Percentiles rank a stretch among this genome's conserved stretches.
Evolutionary conservation across 23 tunicate species (phyloP).

Genomic region (Corella eumyota): DNA sequence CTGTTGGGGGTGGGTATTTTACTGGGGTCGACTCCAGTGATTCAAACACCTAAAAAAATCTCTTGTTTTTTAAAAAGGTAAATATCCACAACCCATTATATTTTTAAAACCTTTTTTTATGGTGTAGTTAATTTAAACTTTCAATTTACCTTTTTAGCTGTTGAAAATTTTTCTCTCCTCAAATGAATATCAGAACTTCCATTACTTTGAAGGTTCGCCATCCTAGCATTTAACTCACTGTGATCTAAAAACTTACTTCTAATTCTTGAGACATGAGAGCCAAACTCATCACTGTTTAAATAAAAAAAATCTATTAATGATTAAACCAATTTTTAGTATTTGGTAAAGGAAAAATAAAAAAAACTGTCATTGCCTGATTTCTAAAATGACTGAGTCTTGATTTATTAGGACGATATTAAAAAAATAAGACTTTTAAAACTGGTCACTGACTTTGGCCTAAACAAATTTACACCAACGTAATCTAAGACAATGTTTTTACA

Average conservation of each 20-base stretch:
- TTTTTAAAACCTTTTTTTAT: neutral
- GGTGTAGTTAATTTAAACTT: neutral
- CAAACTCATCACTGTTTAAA: constrained; percentile 22
- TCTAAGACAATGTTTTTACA: no score
- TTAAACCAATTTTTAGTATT: no score
- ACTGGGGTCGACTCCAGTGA: constrained; percentile 27
- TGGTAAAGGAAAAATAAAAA: no score
- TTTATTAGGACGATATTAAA: no score
- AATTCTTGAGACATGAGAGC: constrained; percentile 67
- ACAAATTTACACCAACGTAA: no score
- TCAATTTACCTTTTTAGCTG: constrained; percentile 57
- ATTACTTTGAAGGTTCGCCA: constrained; percentile 22
- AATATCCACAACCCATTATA: neutral
- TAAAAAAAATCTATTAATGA: no score
- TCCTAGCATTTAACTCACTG: constrained; percentile 14
- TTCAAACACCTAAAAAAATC: constrained; percentile 25
- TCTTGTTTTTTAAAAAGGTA: neutral
- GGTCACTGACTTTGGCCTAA: no score
- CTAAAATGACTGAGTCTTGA: no score
- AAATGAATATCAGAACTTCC: constrained; percentile 25
- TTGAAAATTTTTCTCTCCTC: constrained; percentile 62
- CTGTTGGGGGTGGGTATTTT: constrained; percentile 16
- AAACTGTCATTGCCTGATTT: no score
- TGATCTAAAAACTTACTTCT: constrained; percentile 54
- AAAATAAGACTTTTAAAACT: no score